phyloP scores from a whole-genome alignment of 1,140 invertebrate species.

The Anadara kagoshimensis region DNA sequence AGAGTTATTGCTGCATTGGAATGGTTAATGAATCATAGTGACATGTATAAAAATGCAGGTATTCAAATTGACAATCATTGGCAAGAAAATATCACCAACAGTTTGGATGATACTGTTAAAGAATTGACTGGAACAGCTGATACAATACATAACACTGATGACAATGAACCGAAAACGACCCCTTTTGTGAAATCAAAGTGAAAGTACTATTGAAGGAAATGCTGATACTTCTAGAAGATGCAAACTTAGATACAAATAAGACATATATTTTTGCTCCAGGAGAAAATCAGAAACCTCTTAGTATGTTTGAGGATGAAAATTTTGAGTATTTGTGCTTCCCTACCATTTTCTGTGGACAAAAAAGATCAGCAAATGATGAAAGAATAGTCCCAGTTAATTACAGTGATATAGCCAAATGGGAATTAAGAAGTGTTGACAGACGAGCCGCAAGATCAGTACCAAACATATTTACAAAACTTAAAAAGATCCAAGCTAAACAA shows the following conservation, averaged over 20 bases:
- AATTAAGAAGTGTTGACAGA: slow-evolving; percentile 34
- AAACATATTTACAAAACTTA: slow-evolving; percentile 33
- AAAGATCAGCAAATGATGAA: slow-evolving; percentile 23
- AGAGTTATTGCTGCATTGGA: slow-evolving; percentile 15
- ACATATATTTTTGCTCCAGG: slow-evolving; percentile 36
- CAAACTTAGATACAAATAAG: not conserved
- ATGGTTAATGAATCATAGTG: slow-evolving; percentile 30
- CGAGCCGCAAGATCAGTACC: slow-evolving; percentile 32
- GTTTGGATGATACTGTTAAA: slow-evolving; percentile 3
- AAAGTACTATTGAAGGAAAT: slow-evolving; percentile 13
- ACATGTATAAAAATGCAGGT: slow-evolving; percentile 13
- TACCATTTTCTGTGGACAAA: slow-evolving; percentile 43
- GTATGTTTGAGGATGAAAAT: slow-evolving; percentile 36
- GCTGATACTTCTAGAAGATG: slow-evolving; percentile 20
- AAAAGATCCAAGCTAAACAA: slow-evolving; percentile 33
- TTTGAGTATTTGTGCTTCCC: slow-evolving; percentile 40
- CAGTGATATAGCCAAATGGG: slow-evolving; percentile 40
- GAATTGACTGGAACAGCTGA: slow-evolving; percentile 3
- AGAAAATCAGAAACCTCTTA: slow-evolving; percentile 29
- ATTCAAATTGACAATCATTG: slow-evolving; percentile 18
- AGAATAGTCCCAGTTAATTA: slow-evolving; percentile 30
- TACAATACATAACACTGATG: slow-evolving; percentile 2
- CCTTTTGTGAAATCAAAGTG: slow-evolving; percentile 16
- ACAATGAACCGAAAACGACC: slow-evolving; percentile 5
- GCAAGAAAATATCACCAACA: slow-evolving; percentile 8